Conservation (phyloP, 1,140 invertebrate species). For the Drosophila nigromelanica region DNA sequence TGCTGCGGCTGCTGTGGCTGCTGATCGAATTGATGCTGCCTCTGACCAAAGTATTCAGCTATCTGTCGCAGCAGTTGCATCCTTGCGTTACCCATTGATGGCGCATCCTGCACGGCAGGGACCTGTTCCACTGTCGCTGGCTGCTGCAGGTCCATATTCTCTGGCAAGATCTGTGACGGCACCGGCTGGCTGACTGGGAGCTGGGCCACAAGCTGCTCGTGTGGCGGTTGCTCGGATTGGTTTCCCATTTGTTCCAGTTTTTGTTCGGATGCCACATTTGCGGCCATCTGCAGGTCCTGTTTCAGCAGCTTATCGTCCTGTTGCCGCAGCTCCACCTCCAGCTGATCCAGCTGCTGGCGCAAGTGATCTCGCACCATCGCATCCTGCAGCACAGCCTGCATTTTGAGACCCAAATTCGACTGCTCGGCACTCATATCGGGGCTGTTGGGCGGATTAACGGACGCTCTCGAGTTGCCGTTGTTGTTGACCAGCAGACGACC, state of each 20-base stretch:
- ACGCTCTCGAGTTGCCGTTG: neutral
- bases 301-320: slow-evolving; percentile 18
- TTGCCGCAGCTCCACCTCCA: slow-evolving; percentile 17
- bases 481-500: slow-evolving; percentile 42
- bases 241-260: neutral
- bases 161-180: neutral
- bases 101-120: slow-evolving; percentile 7
- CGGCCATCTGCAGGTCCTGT: slow-evolving; percentile 13
- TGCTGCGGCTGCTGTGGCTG: slow-evolving; percentile 7
- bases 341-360: slow-evolving; percentile 12
- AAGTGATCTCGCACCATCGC: neutral
- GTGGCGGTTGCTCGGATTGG: neutral
- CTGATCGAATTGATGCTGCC: slow-evolving; percentile 8
- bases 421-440: neutral
- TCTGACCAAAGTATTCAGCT: slow-evolving; percentile 32
- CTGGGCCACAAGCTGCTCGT: slow-evolving; percentile 1
- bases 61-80: slow-evolving; percentile 56
- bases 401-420: neutral
- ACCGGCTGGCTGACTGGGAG: neutral
- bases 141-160: neutral
- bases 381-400: slow-evolving; percentile 2
- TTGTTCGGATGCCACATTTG: slow-evolving; percentile 7
- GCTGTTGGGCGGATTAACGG: neutral
- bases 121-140: neutral
- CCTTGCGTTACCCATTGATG: neutral